A percentile compares a stretch with the other conserved stretches of the same genome.
phyloP scores from a whole-genome alignment of 1,140 invertebrate genomes.

The Trichomalopsis sarcophagae region DNA sequence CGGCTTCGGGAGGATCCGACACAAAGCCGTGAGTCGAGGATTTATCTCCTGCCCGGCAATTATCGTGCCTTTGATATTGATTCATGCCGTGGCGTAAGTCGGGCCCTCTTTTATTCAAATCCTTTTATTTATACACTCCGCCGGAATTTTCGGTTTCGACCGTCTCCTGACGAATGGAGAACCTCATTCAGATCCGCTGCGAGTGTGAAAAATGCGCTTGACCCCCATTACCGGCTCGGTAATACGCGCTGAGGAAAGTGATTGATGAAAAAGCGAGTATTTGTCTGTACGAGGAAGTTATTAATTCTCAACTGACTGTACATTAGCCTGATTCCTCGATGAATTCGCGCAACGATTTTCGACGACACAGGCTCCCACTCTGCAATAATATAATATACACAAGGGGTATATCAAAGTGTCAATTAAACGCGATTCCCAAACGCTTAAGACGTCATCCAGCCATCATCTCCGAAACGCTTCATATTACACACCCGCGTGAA shows the following conservation, averaged over 20 bases:
- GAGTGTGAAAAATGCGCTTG: neutral
- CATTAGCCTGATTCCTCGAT: no score
- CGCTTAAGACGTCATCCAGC: neutral
- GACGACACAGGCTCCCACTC: no score
- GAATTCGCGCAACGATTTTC: no score
- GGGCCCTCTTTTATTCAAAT: neutral
- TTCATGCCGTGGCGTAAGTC: neutral
- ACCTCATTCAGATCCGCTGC: neutral
- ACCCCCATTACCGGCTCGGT: no score
- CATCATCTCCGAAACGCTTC: neutral
- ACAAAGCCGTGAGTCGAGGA: conserved; percentile 13
- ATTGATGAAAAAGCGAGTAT: no score
- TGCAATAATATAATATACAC: neutral
- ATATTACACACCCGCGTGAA: neutral
- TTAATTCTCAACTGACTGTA: no score
- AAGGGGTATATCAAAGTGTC: neutral
- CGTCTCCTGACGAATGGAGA: no score
- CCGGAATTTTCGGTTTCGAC: neutral
- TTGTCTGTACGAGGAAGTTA: no score
- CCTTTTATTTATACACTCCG: neutral
- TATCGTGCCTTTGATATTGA: neutral
- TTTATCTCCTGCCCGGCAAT: neutral
- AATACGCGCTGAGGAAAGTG: no score
- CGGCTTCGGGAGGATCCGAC: neutral
- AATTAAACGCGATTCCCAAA: conserved; percentile 5